Percentiles rank a stretch among this genome's conserved stretches.
Conservation (phyloP, 2,113 vertebrate genomes). For the Boleophthalmus pectinirostris region DNA sequence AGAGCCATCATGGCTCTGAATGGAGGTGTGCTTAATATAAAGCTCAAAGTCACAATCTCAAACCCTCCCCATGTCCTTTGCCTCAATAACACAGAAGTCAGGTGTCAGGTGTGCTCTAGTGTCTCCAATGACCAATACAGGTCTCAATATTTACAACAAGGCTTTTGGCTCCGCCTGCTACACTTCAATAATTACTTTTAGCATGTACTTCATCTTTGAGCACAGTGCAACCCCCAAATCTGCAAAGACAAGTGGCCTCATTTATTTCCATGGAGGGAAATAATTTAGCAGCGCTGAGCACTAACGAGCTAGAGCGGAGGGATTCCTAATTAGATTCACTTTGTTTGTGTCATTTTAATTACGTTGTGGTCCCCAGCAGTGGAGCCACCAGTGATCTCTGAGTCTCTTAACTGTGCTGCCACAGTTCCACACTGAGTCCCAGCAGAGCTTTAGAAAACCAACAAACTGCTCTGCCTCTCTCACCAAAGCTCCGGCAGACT, state of each 20-base stretch:
- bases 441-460: slow-evolving; percentile 47
- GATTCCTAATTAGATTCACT: slow-evolving; percentile 92
- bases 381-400: slow-evolving; percentile 76
- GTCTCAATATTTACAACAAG: slow-evolving; percentile 39
- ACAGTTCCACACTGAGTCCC: slow-evolving; percentile 42
- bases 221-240: slow-evolving; percentile 72
- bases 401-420: slow-evolving; percentile 69
- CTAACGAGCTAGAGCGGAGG: slow-evolving; percentile 85
- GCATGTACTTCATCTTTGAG: slow-evolving; percentile 51
- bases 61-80: slow-evolving; percentile 13
- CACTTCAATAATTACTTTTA: slow-evolving; percentile 73
- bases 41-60: slow-evolving; percentile 41
- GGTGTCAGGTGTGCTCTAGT: slow-evolving; percentile 27
- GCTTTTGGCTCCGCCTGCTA: slow-evolving; percentile 46
- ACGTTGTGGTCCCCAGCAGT: slow-evolving; percentile 81
- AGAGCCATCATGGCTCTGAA: slow-evolving; percentile 28
- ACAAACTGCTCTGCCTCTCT: slow-evolving; percentile 42
- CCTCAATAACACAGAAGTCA: slow-evolving; percentile 1
- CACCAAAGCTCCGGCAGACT: slow-evolving; percentile 52
- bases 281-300: slow-evolving; percentile 84
- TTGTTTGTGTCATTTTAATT: slow-evolving; percentile 93
- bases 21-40: slow-evolving; percentile 40
- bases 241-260: slow-evolving; percentile 84
- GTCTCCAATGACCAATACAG: slow-evolving; percentile 32
- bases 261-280: slow-evolving; percentile 86